These are phyloP conservation scores for Drosophila neotestacea DNA, from an alignment of 2,888 invertebrate species.

Conservation along the genomic window DNA sequence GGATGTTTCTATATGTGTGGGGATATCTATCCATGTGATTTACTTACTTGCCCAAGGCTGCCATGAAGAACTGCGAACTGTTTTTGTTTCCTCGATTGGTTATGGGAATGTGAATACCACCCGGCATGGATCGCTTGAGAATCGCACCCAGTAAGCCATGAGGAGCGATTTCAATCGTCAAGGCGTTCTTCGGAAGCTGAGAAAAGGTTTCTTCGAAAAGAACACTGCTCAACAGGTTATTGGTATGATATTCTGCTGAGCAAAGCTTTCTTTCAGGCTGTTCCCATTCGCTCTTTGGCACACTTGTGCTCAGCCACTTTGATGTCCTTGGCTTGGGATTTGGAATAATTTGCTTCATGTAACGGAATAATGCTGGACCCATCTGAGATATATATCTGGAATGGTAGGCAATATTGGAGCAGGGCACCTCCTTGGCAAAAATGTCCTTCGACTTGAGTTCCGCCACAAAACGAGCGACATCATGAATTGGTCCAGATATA, in stretches of 20 bases:
- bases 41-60: conserved; percentile 86
- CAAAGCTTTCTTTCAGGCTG: conserved; percentile 87
- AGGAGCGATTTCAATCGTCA: conserved; percentile 90
- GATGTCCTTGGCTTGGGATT: conserved; percentile 89
- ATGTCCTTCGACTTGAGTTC: conserved; percentile 89
- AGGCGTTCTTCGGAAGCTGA: conserved; percentile 88
- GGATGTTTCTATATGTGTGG: neutral
- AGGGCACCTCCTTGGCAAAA: conserved; percentile 93
- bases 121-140: conserved; percentile 87
- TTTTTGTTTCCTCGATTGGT: conserved; percentile 87
- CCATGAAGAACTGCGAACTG: conserved; percentile 84
- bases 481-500: conserved; percentile 93
- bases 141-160: conserved; percentile 90
- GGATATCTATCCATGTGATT: neutral
- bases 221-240: conserved; percentile 89
- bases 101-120: conserved; percentile 87
- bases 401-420: conserved; percentile 95
- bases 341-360: conserved; percentile 88
- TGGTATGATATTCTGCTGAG: conserved; percentile 95
- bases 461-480: conserved; percentile 89
- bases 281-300: conserved; percentile 90
- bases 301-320: conserved; percentile 95
- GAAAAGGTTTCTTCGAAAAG: conserved; percentile 88
- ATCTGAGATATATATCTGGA: conserved; percentile 91
- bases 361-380: conserved; percentile 89